A percentile compares a stretch with the other conserved stretches of the same genome.
phyloP scores from a whole-genome alignment of 2,888 invertebrate species.

The Phrixothrix hirtus region DNA sequence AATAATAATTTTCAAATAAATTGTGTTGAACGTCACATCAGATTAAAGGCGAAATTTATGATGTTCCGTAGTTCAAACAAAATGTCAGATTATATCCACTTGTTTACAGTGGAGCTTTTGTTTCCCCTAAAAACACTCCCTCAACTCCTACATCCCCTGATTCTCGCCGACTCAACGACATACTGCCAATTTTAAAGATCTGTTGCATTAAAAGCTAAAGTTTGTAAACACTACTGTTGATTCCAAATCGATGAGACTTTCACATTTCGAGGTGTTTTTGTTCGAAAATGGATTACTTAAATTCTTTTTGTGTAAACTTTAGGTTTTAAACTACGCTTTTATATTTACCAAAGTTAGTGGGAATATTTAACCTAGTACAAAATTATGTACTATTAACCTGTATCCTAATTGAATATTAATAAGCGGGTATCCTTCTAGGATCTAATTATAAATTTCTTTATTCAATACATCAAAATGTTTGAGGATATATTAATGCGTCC shows the following conservation, averaged over 20 bases:
- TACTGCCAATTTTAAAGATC: constrained; percentile 28
- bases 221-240: constrained; percentile 24
- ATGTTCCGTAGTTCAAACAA: constrained; percentile 44
- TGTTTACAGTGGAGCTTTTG: constrained; percentile 36
- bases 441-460: too few relatives aligned
- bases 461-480: too few relatives aligned
- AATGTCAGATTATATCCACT: constrained; percentile 44
- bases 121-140: constrained; percentile 27
- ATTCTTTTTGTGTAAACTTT: too few relatives aligned
- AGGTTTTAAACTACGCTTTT: too few relatives aligned
- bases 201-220: constrained; percentile 26
- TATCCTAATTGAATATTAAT: too few relatives aligned
- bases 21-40: constrained; percentile 36
- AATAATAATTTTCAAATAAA: constrained; percentile 31
- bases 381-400: too few relatives aligned
- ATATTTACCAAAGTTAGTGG: too few relatives aligned
- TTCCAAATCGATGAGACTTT: constrained; percentile 14
- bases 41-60: constrained; percentile 39
- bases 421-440: too few relatives aligned
- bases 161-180: constrained; percentile 19
- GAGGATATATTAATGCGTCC: too few relatives aligned
- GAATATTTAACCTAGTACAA: too few relatives aligned
- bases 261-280: not conserved
- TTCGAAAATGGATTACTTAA: not conserved
- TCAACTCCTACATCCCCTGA: constrained; percentile 16